Evolutionary conservation across 1,140 invertebrate genomes (phyloP), one percentile per base, ranked within the genome.

Genomic region (Drosophila chauvacae): DNA sequence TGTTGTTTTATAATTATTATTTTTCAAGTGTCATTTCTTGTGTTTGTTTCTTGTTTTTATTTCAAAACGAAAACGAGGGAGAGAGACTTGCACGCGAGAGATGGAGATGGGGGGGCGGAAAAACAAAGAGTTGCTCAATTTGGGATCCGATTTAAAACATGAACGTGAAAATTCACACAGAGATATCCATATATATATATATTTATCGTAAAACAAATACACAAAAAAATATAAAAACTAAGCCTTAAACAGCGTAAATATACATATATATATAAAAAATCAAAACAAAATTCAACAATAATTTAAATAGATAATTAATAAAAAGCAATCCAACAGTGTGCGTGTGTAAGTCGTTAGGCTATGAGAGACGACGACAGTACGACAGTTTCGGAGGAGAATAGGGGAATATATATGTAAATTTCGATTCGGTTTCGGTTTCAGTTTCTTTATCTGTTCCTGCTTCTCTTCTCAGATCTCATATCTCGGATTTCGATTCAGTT

Each of bases 281-380:
- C 66, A 71, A 90, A 90, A 90, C 86, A 90, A 90, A 90, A 90
- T 90, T 90, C 85, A 90, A 90, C 85, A 90, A 90, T 90, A 88
- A 90, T 90, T 81, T 86, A 90, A 81, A 56, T 82, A 90, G 69
- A 63, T 90, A 90, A 91, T 82, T 90, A 90, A 91, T 82, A 86
- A 87, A 72, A 73, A 72, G 69, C 66, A 59, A 59, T 81, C 64
- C 73, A 82, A 79, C 64, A 83, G 75, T 65, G 66, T 80, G 76
- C 47, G 70, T 79, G 58, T 61, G 57, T 65, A 76, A 62, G 61
- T 77, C 62, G 53, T 66, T 60, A 60, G 70, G 58, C 78, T 77
- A 81, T 72, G 73, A 68, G 80, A 79, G 50, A 60, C 48, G 65
- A 65, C 48, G 59, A 57, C 55, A 79, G 66, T 64, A 18, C 55